phyloP scores from a whole-genome alignment of 2,888 invertebrate genomes.

The Smittia aterrima region DNA sequence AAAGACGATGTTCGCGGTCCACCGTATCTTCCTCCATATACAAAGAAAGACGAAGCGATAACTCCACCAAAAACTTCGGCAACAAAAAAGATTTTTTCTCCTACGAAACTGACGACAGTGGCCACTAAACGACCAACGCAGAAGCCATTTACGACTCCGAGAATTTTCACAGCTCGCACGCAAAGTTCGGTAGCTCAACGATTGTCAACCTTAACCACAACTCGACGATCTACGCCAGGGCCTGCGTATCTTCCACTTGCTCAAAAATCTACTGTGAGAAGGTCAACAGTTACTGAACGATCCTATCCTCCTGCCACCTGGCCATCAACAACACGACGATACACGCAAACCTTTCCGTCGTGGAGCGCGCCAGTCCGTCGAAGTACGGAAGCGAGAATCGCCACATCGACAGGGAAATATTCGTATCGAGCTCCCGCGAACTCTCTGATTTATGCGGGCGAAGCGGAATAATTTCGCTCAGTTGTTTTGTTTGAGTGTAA shows the following conservation, averaged over 20 bases:
- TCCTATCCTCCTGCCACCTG: not conserved
- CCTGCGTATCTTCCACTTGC: not conserved
- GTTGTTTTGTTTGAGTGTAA: not conserved
- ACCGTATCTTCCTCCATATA: not conserved
- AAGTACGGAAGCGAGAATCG: not conserved
- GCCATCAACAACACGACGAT: not conserved
- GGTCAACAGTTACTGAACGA: not conserved
- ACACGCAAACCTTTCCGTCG: not conserved
- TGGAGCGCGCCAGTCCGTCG: not conserved
- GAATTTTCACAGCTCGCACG: not conserved
- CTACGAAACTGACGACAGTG: not conserved
- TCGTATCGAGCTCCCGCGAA: not conserved
- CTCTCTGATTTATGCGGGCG: slow-evolving; percentile 3
- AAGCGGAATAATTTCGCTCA: not conserved
- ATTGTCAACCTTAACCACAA: too few relatives aligned
- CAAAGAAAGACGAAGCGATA: not conserved
- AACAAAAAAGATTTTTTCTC: not conserved
- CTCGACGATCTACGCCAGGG: not conserved
- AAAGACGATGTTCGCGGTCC: not conserved
- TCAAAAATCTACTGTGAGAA: not conserved
- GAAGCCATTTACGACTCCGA: not conserved
- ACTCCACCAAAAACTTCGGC: not conserved
- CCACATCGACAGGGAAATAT: not conserved
- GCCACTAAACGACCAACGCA: too few relatives aligned
- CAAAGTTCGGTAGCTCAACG: not conserved